Evolutionary conservation across 2,888 invertebrate genomes (phyloP), one percentile per base, ranked within the genome.

Genomic region (Pediacus dermestoides): DNA sequence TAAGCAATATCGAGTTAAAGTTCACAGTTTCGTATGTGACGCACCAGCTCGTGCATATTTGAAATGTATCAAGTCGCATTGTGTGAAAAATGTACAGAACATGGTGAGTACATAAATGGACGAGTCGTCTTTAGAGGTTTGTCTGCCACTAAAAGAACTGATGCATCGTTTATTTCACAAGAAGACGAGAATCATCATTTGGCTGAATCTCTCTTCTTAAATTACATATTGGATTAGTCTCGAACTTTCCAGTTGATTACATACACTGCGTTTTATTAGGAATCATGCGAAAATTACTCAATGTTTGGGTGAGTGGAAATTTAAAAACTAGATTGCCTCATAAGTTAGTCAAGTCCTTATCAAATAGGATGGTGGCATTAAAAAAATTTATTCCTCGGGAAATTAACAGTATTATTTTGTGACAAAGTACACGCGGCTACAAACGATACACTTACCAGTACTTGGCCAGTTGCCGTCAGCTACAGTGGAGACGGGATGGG

Each of bases 11-110:
- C 9, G n/a, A 26, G 30, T 50, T 21, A 33, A 35, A 30, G 27
- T 54, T 16, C 30, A 30, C 34, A 37, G 43, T 22, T 44, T 53
- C 31, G 18, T 42, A 33, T 53, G 53, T 36, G 53, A 53, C 37
- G 38, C 43, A 25, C 51, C 47, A 9, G 50, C 53, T 9, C 30
- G 42, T 32, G 25, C 46, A 6, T 51, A 38, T 27, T 27, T 53
- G n/a, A 48, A 51, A 38, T 35, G 38, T 32, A 37, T 46, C 16
- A 47, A 47, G 34, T 33, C 34, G 13, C 44, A 46, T 35, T 38
- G 11, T 52, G 53, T 30, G 44, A 50, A 12, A 53, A 44, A 39
- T 53, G 50, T 30, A 25, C 13, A 9, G 44, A 37, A 27, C 23
- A 39, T 12, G 47, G 37, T 9, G 13, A 33, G 12, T 46, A 32